Base-by-base conservation (phyloP, 2,888 invertebrate genomes). In the Cynaeus angustus region DNA sequence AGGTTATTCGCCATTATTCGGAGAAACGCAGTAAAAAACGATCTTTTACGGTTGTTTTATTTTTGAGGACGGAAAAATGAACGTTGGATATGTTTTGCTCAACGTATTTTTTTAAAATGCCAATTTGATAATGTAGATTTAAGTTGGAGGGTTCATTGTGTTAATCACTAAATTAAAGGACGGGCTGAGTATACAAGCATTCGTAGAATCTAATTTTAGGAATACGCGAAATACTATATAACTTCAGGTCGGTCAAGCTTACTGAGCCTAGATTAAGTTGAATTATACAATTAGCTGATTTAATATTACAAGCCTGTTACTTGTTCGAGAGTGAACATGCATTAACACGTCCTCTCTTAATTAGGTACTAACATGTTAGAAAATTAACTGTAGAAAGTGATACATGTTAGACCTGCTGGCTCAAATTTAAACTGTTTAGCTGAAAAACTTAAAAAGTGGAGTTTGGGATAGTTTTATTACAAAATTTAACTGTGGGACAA, bases 31-130 rank as follows among this genome's bases (percentile, higher is more conserved):
- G 28, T 41, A 21, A 41, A 56, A 56, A 56, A 13, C 38, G 33
- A 14, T 33, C 16, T 21, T n/a, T 56, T 56, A 56, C n/a, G 10
- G 56, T 38, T 26, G 12, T 56, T 43, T 56, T 56, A 56, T 56
- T 56, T 56, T 56, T 56, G 37, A 9, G 41, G 6, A 9, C 12
- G 8, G 9, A 41, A 21, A 53, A 41, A 56, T n/a, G n/a, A n/a
- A n/a, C n/a, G n/a, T n/a, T n/a, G n/a, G n/a, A n/a, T n/a, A 14
- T 10, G 3, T 46, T 46, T 46, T 46, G 13, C 46, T 13, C 7
- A 12, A 52, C 52, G n/a, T n/a, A n/a, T n/a, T n/a, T n/a, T n/a
- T n/a, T n/a, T n/a, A n/a, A n/a, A n/a, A n/a, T n/a, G n/a, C n/a
- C n/a, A n/a, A n/a, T n/a, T n/a, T n/a, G n/a, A n/a, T n/a, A n/a